A percentile compares a stretch with the other conserved stretches of the same genome.
Evolutionary conservation across 2,888 invertebrate genomes (phyloP).

Genomic region (Carpatolechia fugitivella): DNA sequence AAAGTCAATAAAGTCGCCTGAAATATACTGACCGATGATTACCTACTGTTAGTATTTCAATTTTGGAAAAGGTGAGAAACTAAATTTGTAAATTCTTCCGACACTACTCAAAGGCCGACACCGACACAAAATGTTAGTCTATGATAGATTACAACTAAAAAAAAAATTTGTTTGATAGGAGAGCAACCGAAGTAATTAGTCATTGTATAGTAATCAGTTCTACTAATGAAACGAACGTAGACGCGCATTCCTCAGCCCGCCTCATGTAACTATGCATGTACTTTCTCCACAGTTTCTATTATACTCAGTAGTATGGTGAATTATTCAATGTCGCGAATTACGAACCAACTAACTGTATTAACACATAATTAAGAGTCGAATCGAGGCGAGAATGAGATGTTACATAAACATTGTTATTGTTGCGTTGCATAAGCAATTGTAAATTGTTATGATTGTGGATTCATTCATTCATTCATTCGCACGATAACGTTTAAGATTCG

Average conservation of each 20-base stretch:
- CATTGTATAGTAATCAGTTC: neutral
- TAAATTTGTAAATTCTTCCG: no score
- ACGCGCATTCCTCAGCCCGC: constrained; percentile 4
- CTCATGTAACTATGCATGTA: constrained; percentile 14
- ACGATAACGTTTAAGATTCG: no score
- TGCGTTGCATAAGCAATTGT: no score
- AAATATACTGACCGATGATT: no score
- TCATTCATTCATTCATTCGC: no score
- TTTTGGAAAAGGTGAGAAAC: no score
- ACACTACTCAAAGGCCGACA: no score
- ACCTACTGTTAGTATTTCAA: no score
- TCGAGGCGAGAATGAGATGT: constrained; percentile 1
- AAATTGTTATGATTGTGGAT: no score
- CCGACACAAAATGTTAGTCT: no score
- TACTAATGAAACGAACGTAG: neutral
- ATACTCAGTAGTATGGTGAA: constrained; percentile 10
- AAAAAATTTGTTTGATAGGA: neutral
- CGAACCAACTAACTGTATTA: constrained; percentile 6
- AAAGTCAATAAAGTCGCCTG: no score
- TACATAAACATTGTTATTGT: constrained; percentile 9
- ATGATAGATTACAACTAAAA: no score
- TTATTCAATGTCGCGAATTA: constrained; percentile 2
- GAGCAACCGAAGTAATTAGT: neutral
- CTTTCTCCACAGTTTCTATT: constrained; percentile 18
- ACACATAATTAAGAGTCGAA: constrained; percentile 3